Base-by-base conservation (phyloP, 1,140 invertebrate genomes). In the Drosophila insularis region DNA sequence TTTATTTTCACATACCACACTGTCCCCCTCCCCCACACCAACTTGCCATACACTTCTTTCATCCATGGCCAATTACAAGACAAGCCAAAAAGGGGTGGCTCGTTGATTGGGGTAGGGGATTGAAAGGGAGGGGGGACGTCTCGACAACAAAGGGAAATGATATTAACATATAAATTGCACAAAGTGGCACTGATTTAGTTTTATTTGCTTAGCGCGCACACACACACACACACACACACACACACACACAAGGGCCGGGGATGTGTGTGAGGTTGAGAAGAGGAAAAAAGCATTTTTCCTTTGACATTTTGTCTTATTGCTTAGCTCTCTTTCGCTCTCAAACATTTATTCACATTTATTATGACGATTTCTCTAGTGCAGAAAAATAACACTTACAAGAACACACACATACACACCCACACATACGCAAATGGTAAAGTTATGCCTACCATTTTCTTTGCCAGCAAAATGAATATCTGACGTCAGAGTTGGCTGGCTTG, bases 151-250 rank as follows among this genome's bases (percentile, higher is more conserved):
- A 89, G 84, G 73, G 67, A 82, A 87, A 87, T 89, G 65, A 89
- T 89, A 89, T 89, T 89, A 89, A 84, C 84, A 89, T 89, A 89
- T 84, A 89, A 89, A 89, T 89, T 89, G 80, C 77, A 80, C 84
- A 89, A 89, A 89, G 85, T 89, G 84, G 84, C 84, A 71, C 84
- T 87, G 82, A 87, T 87, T 87, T 80, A 80, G 80, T 87, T 87
- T 80, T 72, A 73, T 81, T 68, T 77, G 74, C 70, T 66, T 40
- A 43, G 39, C 40, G 46, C 14, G 64, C 43, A 53, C 19, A 60
- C 46, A 56, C 61, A 68, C 14, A 53, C 40, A 35, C n/a, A 23
- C 37, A 62, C 43, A 53, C 19, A 60, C 46, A 56, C 55, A 71
- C 14, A 53, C 35, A 40, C 11, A 19, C 27, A 62, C 43, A 23